These are phyloP conservation scores for Ammospiza nelsoni DNA, from an alignment of 2,113 vertebrate species.

Conservation along the genomic window DNA sequence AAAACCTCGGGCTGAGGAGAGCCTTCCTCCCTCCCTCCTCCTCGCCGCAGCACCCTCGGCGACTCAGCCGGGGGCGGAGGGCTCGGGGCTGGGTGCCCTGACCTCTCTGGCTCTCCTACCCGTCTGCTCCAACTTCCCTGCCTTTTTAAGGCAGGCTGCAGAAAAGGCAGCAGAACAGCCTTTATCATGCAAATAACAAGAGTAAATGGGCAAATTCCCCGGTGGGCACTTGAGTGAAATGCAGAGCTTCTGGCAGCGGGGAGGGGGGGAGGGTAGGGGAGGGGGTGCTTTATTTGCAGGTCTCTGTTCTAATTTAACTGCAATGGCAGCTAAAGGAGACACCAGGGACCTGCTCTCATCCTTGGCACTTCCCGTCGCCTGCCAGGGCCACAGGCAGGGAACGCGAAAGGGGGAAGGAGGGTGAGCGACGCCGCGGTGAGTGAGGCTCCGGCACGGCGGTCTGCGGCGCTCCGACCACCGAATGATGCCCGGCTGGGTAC, in stretches of 20 bases:
- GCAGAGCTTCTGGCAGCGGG: slow-evolving; percentile 72
- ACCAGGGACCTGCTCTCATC: slow-evolving; percentile 82
- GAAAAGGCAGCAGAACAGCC: slow-evolving; percentile 68
- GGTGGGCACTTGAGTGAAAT: slow-evolving; percentile 86
- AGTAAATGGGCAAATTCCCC: slow-evolving; percentile 88
- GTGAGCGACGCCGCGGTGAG: not conserved
- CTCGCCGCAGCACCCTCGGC: not conserved
- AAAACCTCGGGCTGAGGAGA: not conserved
- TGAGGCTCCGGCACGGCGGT: not conserved
- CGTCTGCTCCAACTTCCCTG: not conserved
- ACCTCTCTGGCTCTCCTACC: not conserved
- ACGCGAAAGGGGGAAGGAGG: not conserved
- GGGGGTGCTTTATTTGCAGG: slow-evolving; percentile 78
- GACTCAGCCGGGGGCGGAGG: not conserved
- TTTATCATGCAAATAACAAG: slow-evolving; percentile 96
- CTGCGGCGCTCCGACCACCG: not conserved
- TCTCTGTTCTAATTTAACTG: slow-evolving; percentile 89
- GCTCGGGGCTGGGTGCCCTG: not conserved
- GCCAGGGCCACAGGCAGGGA: slow-evolving; percentile 40
- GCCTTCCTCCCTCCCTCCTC: not conserved
- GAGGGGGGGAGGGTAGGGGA: not conserved
- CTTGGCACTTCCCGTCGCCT: slow-evolving; percentile 72
- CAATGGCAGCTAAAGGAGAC: slow-evolving; percentile 86
- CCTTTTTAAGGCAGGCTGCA: slow-evolving; percentile 35
- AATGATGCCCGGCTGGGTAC: not conserved